These are phyloP conservation scores for Oryctolagus cuniculus DNA, from an alignment of 2,113 vertebrate species.

Conservation along the genomic window DNA sequence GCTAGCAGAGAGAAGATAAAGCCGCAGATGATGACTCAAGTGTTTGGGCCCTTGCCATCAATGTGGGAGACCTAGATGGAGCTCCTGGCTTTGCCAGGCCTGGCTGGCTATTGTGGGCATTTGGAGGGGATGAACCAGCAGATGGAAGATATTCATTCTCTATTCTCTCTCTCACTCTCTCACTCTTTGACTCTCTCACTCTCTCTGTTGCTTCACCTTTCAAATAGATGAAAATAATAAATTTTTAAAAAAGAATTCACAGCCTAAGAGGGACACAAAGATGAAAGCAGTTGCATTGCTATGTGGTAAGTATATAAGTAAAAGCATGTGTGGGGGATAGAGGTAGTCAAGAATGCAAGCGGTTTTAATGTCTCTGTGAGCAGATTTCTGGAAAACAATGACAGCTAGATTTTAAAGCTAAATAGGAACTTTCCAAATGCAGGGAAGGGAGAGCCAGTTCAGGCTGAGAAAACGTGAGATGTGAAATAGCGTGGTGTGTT, in stretches of 20 bases:
- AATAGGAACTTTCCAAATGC: constrained; percentile 28
- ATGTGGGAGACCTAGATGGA: too few relatives aligned
- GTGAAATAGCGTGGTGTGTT: background rate
- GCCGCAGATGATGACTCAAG: too few relatives aligned
- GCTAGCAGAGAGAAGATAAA: too few relatives aligned
- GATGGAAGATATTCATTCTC: too few relatives aligned
- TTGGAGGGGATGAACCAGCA: too few relatives aligned
- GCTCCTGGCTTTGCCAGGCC: too few relatives aligned
- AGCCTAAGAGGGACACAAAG: background rate
- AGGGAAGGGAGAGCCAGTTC: constrained; percentile 16
- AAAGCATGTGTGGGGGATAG: background rate
- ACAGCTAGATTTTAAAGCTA: constrained; percentile 51
- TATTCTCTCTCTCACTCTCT: too few relatives aligned
- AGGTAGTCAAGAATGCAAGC: background rate
- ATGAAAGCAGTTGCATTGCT: background rate
- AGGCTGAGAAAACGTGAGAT: background rate
- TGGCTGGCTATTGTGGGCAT: too few relatives aligned
- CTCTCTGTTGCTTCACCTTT: too few relatives aligned
- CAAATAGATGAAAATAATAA: background rate
- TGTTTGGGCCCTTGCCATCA: too few relatives aligned
- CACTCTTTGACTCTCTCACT: too few relatives aligned
- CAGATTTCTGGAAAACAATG: constrained; percentile 45
- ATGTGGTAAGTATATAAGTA: background rate
- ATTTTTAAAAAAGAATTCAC: background rate
- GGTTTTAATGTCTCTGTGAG: constrained; percentile 3